These are phyloP conservation scores for Carassius carassius DNA, from an alignment of 2,113 vertebrate genomes.

Conservation along the genomic window DNA sequence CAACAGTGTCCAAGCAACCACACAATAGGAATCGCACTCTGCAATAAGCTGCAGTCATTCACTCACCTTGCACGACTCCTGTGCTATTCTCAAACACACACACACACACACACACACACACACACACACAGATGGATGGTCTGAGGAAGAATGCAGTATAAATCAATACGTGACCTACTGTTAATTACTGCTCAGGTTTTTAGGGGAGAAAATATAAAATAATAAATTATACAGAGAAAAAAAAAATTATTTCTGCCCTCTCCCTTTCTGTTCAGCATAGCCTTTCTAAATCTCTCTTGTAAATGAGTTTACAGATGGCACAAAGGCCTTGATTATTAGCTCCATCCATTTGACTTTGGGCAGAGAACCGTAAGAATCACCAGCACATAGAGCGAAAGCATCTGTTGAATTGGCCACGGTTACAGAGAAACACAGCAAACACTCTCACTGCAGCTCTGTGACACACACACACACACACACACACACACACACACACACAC, in stretches of 20 bases:
- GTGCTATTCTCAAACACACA: slow-evolving; percentile 39
- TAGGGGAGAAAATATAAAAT: neutral
- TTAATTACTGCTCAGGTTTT: slow-evolving; percentile 5
- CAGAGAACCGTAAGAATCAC: slow-evolving; percentile 38
- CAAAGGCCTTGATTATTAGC: slow-evolving; percentile 48
- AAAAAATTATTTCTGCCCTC: neutral
- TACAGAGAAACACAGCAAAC: slow-evolving; percentile 34
- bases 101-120: neutral
- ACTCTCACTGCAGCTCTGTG: neutral
- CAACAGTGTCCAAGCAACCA: slow-evolving; percentile 57
- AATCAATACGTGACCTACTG: neutral
- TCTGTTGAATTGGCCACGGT: slow-evolving; percentile 53
- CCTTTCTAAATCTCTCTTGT: neutral
- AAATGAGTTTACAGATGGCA: slow-evolving; percentile 38
- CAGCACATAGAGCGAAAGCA: slow-evolving; percentile 53
- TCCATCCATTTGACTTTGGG: slow-evolving; percentile 56
- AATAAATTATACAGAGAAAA: neutral
- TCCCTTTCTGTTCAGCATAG: neutral
- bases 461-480: too few relatives aligned
- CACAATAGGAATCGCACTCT: slow-evolving; percentile 54
- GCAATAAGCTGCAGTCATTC: slow-evolving; percentile 53
- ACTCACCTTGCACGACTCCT: slow-evolving; percentile 45
- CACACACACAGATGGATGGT: neutral
- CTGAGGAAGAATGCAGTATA: slow-evolving; percentile 6
- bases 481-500: too few relatives aligned